Base-by-base conservation (phyloP, 2,113 vertebrate species). In the Tachysurus vachellii region DNA sequence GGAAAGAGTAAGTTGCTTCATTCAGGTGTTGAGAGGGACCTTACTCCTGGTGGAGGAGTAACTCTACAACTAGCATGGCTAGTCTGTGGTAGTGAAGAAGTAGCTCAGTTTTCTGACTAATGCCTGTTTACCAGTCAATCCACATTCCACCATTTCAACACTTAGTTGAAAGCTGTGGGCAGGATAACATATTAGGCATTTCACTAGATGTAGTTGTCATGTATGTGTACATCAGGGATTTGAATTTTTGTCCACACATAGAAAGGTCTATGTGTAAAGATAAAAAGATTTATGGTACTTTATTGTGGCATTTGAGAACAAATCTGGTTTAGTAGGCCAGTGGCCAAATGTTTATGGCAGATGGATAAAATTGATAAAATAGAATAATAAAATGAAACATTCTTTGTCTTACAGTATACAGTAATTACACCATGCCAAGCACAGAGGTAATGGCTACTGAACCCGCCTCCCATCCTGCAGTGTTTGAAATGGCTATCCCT, bases 391-490 rank as follows among this genome's bases (percentile, higher is more conserved):
- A 10, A 57, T 73, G 17, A 61, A 47, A 13, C 11, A 28, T 21
- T 75, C 36, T 61, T 10, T 84, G 57, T 50, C 59, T 54, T 68
- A 11, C 28, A 57, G 53, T 62, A 21, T 73, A 42, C n/a, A n/a
- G n/a, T n/a, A n/a, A n/a, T 84, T 36, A 73, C 53, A 56, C 71
- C 70, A 75, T 76, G 42, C 80, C 36, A 77, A 73, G 36, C 5
- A 0, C 59, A 2, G 44, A 57, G 50, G 53, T 5, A 53, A 23
- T 47, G 54, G 36, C 84, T 77, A 19, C 85, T 80, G 36, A 53
- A 70, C 56, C 44, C 62, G 56, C 81, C 31, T 84, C 54, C 81
- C 86, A 59, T 85, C 31, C 50, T 80, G 77, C 76, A 71, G 64
- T 73, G 47, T 57, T 42, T 77, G 14, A 62, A 66, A 50, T 76